A percentile compares a stretch with the other conserved stretches of the same genome.
Conservation (phyloP, 2,888 invertebrate genomes). For the Dexiosoma caninum region DNA sequence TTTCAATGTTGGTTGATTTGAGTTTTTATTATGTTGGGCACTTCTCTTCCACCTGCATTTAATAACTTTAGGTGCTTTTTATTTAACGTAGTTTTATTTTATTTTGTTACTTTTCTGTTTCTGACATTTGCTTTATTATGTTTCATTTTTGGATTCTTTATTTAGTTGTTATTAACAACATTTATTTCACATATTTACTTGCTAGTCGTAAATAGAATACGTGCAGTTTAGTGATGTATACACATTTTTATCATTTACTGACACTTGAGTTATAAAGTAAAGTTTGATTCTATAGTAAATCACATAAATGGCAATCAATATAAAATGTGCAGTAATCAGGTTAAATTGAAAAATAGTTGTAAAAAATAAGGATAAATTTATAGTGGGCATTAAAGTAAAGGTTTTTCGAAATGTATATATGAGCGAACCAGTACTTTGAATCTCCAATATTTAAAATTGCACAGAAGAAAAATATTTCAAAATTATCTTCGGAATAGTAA, state of each 20-base stretch:
- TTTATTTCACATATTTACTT: slow-evolving; percentile 19
- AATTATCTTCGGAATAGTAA: too few relatives aligned
- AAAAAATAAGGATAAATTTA: not conserved
- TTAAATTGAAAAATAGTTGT: not conserved
- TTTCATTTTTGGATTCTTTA: slow-evolving; percentile 6
- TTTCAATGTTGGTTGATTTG: slow-evolving; percentile 51
- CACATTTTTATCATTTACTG: slow-evolving; percentile 31
- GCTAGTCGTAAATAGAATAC: slow-evolving; percentile 1
- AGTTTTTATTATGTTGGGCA: slow-evolving; percentile 64
- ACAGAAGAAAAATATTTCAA: too few relatives aligned
- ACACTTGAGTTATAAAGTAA: slow-evolving; percentile 29
- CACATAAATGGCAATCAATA: not conserved
- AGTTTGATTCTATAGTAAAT: not conserved
- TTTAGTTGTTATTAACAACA: slow-evolving; percentile 40
- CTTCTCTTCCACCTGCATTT: slow-evolving; percentile 58
- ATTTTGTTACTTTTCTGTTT: not conserved
- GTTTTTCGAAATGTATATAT: too few relatives aligned
- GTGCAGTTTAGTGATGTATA: slow-evolving; percentile 12
- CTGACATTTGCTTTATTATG: slow-evolving; percentile 32
- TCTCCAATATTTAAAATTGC: too few relatives aligned
- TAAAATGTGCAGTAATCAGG: not conserved
- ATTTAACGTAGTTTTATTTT: not conserved
- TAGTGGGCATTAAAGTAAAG: too few relatives aligned
- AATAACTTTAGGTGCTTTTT: slow-evolving; percentile 33
- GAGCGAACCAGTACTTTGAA: too few relatives aligned